Percentiles rank a stretch among this genome's conserved stretches.
Evolutionary conservation across 2,888 invertebrate species (phyloP).

Genomic region (Epinotia brunnichana): DNA sequence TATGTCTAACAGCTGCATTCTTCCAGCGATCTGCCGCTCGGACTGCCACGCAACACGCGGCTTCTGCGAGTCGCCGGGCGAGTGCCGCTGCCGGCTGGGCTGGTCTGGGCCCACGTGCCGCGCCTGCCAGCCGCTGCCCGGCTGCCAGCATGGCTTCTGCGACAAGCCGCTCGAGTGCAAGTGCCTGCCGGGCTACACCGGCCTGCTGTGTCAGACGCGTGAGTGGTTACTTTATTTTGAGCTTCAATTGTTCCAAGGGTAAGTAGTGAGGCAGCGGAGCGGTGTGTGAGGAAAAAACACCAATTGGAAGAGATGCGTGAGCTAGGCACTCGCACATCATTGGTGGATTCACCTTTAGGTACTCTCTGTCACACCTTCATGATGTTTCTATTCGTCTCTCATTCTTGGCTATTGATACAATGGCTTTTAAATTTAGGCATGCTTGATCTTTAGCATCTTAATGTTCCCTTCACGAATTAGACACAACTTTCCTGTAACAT

Average conservation of each 20-base stretch:
- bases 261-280: neutral
- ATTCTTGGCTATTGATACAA: too few species aligned
- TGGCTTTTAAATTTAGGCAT: too few species aligned
- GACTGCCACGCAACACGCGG: conserved; percentile 94
- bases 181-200: conserved; percentile 96
- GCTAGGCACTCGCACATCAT: too few species aligned
- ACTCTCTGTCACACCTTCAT: too few species aligned
- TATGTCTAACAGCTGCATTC: too few species aligned
- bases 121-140: conserved; percentile 93
- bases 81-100: conserved; percentile 95
- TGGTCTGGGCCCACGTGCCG: conserved; percentile 95
- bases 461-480: too few species aligned
- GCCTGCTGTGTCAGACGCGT: conserved; percentile 94
- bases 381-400: too few species aligned
- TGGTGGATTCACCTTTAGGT: too few species aligned
- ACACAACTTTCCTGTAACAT: too few species aligned
- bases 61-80: conserved; percentile 93
- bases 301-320: too few species aligned
- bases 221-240: conserved; percentile 65
- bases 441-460: too few species aligned
- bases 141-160: conserved; percentile 95
- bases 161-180: conserved; percentile 95
- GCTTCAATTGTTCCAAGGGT: neutral
- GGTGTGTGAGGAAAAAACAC: too few species aligned
- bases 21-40: conserved; percentile 91